Evolutionary conservation across 2,797 vertebrate species (phyloP).

Genomic region (Catamblyrhynchus diadema): DNA sequence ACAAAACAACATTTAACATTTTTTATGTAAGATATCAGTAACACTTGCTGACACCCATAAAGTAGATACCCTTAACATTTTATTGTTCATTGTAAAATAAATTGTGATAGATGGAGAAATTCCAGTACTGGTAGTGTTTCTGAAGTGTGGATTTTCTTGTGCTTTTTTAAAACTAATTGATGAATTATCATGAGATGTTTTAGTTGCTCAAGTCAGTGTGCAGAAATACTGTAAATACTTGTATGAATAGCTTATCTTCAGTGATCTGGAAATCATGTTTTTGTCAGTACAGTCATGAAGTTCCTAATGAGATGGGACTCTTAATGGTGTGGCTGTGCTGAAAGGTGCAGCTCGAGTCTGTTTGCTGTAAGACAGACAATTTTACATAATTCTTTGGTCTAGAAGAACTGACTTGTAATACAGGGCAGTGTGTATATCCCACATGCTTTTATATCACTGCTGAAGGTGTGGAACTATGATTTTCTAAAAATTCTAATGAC

Average conservation of each 20-base stretch:
- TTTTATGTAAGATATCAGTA: not conserved
- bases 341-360: not conserved
- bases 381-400: accelerated
- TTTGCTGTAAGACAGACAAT: not conserved
- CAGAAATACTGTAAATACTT: not conserved
- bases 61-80: not conserved
- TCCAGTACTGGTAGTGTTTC: not conserved
- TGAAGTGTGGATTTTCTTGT: not conserved
- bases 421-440: not conserved
- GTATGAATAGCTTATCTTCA: not conserved
- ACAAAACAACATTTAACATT: not conserved
- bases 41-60: not conserved
- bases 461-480: not conserved
- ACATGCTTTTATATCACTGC: not conserved
- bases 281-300: not conserved
- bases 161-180: not conserved
- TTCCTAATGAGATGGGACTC: not conserved
- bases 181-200: not conserved
- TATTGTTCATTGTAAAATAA: not conserved
- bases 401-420: not conserved
- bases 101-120: not conserved
- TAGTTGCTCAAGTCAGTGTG: not conserved
- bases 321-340: not conserved
- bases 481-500: not conserved
- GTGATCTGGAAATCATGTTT: not conserved